Base-by-base conservation (phyloP, 2,797 vertebrate genomes). In the Valencia hispanica region DNA sequence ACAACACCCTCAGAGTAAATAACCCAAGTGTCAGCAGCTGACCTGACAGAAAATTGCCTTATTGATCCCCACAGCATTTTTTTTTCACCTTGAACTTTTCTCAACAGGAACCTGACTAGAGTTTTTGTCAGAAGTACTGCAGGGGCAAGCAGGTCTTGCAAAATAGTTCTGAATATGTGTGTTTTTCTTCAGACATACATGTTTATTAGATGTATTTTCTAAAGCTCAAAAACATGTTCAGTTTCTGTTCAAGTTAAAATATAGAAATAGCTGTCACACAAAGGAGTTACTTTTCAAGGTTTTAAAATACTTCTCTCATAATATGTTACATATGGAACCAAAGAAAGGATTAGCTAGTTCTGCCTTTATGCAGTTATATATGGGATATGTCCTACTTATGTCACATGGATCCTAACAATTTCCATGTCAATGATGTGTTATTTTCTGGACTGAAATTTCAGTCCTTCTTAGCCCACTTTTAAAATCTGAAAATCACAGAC, bases 31-130 rank as follows among this genome's bases (percentile, higher is more conserved):
- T 90, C 90, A 87, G 90, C 72, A 59, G 74, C 86, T 93, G 91
- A 91, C 89, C 91, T 36, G 48, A 85, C 84, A 87, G 88, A 91
- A 93, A 93, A 94, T 93, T 90, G 86, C 84, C 84, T 88, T 92
- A 94, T 94, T 94, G 94, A 94, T 94, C 91, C 79, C 85, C 63
- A 27, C 79, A 79, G 84, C 15, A 30, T 87, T 85, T 90, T 90
- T 85, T 90, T 90, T 84, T 68, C 72, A 76, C 71, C 32, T 0
- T 80, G 72, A 87, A 75, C 78, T 81, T 91, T 89, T 84, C 79
- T 81, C 73, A 73, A 78, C 65, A 50, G 65, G 61, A 85, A 51
- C 55, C 65, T 71, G 48, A 74, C 81, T 80, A 79, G 84, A 84
- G 74, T 84, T 86, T 66, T 84, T 74, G 81, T 84, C 77, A 75